Conservation (phyloP, 2,888 invertebrate species). For the Lapara coniferarum region DNA sequence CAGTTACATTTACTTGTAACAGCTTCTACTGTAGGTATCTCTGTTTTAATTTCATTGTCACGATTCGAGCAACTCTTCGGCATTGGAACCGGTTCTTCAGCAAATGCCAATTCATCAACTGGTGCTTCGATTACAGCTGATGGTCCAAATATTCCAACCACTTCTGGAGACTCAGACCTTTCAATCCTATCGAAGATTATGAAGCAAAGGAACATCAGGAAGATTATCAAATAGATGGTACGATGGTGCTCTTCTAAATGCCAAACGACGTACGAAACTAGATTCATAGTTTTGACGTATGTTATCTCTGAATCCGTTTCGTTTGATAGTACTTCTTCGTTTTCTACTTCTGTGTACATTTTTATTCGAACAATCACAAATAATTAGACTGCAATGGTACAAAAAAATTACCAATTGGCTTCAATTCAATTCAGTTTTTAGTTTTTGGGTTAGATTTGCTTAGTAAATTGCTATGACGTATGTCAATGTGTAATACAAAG, state of each 20-base stretch:
- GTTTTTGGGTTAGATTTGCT: not conserved
- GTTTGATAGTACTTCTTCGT: not conserved
- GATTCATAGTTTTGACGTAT: not conserved
- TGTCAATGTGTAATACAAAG: not conserved
- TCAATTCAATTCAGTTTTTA: too few species aligned
- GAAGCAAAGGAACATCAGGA: not conserved
- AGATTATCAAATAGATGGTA: not conserved
- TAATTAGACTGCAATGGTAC: too few species aligned
- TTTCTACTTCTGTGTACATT: not conserved
- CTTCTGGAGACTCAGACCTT: not conserved
- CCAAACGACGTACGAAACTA: slow-evolving; percentile 1
- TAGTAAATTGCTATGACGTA: not conserved
- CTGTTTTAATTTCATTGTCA: too few species aligned
- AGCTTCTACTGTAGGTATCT: too few species aligned
- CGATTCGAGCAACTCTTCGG: not conserved
- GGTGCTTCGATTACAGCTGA: not conserved
- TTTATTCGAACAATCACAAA: not conserved
- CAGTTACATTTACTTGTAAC: too few species aligned
- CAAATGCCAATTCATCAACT: not conserved
- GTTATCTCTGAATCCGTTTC: not conserved
- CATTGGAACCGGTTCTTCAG: too few species aligned
- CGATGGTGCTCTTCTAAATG: slow-evolving; percentile 13
- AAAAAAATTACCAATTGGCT: too few species aligned
- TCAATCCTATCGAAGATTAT: not conserved
- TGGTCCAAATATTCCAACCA: too few species aligned